These are phyloP conservation scores for Sphaerodactylus townsendi DNA, from an alignment of 2,113 vertebrate species.

Conservation along the genomic window DNA sequence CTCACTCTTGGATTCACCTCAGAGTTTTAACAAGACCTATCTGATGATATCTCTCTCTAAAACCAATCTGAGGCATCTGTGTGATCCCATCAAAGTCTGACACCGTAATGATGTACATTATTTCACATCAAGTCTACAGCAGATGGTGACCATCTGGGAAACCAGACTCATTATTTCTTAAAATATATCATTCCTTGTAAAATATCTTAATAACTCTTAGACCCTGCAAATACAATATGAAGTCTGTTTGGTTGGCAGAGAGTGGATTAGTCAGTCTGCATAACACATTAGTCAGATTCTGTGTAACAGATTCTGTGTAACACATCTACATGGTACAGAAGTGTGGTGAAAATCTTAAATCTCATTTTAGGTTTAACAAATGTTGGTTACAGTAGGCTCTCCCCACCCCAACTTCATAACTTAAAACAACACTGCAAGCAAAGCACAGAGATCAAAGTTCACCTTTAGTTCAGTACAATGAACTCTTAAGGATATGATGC, in stretches of 20 bases:
- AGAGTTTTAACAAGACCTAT: conserved; percentile 53
- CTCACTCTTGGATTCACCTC: conserved; percentile 54
- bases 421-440: conserved; percentile 30
- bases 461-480: background rate
- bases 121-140: conserved; percentile 68
- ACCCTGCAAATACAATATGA: conserved; percentile 58
- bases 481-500: background rate
- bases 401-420: background rate
- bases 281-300: too few relatives aligned
- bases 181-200: conserved; percentile 66
- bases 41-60: conserved; percentile 45
- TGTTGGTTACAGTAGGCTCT: background rate
- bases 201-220: conserved; percentile 63
- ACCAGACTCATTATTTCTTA: conserved; percentile 60
- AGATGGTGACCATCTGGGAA: conserved; percentile 79
- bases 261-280: background rate
- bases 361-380: conserved; percentile 8
- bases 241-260: conserved; percentile 47
- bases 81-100: conserved; percentile 65
- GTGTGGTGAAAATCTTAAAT: conserved; percentile 35
- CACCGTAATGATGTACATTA: conserved; percentile 68
- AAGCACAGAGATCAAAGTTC: conserved; percentile 33
- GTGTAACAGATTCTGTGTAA: too few relatives aligned
- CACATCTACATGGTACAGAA: conserved; percentile 9
- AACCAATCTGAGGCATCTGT: conserved; percentile 70